Conservation (phyloP, 2,113 vertebrate species). For the Microcebus tavaratra region DNA sequence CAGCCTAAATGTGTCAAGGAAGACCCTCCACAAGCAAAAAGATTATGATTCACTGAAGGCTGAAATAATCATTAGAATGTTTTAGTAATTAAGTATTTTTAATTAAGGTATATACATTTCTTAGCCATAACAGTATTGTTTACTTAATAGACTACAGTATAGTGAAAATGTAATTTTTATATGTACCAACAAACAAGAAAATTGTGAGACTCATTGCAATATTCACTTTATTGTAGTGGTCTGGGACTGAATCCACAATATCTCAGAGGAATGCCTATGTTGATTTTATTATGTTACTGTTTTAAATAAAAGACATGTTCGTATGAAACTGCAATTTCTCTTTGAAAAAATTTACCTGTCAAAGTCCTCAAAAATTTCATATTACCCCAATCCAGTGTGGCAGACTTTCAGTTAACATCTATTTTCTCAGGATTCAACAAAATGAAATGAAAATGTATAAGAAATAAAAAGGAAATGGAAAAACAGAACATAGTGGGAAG, state of each 20-base stretch:
- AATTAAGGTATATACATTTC: neutral
- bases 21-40: neutral
- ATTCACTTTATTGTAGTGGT: neutral
- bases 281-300: neutral
- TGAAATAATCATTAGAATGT: neutral
- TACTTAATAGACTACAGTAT: no score
- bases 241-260: neutral
- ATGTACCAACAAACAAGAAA: neutral
- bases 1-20: neutral
- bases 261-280: neutral
- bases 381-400: neutral
- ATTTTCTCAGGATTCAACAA: neutral
- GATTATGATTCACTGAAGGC: neutral
- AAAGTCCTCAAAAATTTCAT: neutral
- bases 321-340: neutral
- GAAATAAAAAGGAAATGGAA: neutral
- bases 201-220: neutral
- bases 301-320: constrained; percentile 10
- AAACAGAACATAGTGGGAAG: neutral
- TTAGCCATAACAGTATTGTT: neutral
- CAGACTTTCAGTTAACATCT: neutral
- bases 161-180: neutral
- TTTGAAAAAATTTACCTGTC: neutral
- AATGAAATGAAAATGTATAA: constrained; percentile 4
- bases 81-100: neutral